phyloP scores from a whole-genome alignment of 1,140 invertebrate genomes.

The Heliconius eleuchia region DNA sequence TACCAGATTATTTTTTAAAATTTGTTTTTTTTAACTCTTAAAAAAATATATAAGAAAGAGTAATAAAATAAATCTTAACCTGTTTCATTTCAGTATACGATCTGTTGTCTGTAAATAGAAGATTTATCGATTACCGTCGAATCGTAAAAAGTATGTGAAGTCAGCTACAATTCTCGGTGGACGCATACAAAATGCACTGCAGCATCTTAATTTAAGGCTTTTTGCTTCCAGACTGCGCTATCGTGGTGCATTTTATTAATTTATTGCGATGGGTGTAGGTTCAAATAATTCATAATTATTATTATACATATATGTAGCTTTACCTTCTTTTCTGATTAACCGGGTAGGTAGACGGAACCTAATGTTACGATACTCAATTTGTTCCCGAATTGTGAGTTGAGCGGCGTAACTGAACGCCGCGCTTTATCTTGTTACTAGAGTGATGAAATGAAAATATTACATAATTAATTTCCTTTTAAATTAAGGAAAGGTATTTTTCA shows the following conservation, averaged over 20 bases:
- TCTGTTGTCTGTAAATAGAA: background rate
- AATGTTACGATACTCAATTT: background rate
- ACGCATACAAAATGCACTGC: conserved; percentile 8
- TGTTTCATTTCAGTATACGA: background rate
- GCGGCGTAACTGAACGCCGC: background rate
- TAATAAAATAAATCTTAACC: background rate
- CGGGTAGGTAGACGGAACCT: background rate
- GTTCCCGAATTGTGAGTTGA: background rate
- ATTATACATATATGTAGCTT: too few species aligned
- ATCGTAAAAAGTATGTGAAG: conserved; percentile 6
- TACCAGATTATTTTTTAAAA: background rate
- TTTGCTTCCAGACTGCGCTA: background rate
- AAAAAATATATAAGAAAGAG: too few species aligned
- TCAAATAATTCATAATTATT: too few species aligned
- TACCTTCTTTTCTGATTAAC: too few species aligned
- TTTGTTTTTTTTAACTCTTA: too few species aligned
- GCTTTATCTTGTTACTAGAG: too few species aligned
- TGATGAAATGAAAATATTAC: too few species aligned
- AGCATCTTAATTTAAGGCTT: conserved; percentile 1
- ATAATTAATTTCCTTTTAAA: too few species aligned
- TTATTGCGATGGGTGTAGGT: background rate
- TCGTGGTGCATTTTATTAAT: background rate
- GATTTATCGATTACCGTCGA: conserved; percentile 5
- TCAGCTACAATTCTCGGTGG: conserved; percentile 13
- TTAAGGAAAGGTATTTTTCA: too few species aligned